phyloP scores from a whole-genome alignment of 2,113 vertebrate species.

The Megatriorchis doriae region DNA sequence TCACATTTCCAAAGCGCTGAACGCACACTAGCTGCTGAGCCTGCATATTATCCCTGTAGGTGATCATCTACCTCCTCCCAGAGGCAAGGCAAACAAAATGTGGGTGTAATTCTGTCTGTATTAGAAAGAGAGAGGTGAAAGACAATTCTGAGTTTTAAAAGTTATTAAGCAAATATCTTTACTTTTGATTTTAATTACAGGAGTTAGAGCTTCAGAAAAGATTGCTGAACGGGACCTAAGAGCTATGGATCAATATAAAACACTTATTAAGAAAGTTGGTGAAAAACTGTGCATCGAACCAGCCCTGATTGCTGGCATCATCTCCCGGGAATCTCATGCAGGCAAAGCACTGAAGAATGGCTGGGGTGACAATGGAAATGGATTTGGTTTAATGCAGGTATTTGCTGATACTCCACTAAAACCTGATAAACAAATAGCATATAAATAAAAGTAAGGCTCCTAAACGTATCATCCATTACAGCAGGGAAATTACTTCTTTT shows the following conservation, averaged over 20 bases:
- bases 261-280: constrained; percentile 62
- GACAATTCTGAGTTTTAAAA: background rate
- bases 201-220: constrained; percentile 66
- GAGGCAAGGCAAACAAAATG: background rate
- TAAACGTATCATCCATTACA: background rate
- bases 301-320: constrained; percentile 73
- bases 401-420: background rate
- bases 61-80: background rate
- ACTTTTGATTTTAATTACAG: constrained; percentile 15
- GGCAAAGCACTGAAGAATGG: constrained; percentile 55
- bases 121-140: background rate
- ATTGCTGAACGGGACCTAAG: constrained; percentile 67
- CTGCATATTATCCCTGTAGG: background rate
- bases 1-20: background rate
- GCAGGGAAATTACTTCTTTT: background rate
- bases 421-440: background rate
- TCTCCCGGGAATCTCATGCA: constrained; percentile 75
- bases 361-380: constrained; percentile 69
- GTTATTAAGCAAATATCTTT: background rate
- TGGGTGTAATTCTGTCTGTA: background rate
- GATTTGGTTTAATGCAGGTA: constrained; percentile 82
- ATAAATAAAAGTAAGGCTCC: background rate
- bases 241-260: constrained; percentile 60
- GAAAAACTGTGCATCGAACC: constrained; percentile 63
- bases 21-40: background rate